phyloP scores from a whole-genome alignment of 2,113 vertebrate species.

The Zootoca vivipara region DNA sequence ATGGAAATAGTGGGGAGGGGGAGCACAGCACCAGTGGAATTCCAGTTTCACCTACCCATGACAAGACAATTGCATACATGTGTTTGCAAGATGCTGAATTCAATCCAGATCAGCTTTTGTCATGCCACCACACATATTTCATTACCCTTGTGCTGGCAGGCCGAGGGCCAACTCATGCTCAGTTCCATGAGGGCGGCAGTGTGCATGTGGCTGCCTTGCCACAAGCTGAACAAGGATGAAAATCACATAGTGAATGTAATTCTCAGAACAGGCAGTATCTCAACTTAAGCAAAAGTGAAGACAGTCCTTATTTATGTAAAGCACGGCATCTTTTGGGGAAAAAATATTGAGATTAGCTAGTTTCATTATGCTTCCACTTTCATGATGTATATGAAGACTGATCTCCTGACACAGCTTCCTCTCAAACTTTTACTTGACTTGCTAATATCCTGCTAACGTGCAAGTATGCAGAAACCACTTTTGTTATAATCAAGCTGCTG shows the following conservation, averaged over 20 bases:
- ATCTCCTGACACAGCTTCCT: background rate
- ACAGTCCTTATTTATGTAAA: background rate
- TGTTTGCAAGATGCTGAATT: background rate
- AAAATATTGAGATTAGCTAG: background rate
- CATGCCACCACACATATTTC: background rate
- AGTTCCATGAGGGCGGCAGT: background rate
- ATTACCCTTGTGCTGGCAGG: background rate
- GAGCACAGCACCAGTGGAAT: background rate
- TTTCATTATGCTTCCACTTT: background rate
- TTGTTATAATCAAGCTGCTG: background rate
- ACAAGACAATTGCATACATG: background rate
- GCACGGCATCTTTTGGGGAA: background rate
- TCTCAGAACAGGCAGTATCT: background rate
- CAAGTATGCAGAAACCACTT: conserved; percentile 8
- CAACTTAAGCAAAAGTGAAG: background rate
- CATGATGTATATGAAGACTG: background rate
- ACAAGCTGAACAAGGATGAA: background rate
- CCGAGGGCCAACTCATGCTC: background rate
- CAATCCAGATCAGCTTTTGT: background rate
- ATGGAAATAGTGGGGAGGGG: too few relatives aligned
- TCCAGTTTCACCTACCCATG: background rate
- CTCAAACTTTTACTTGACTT: background rate
- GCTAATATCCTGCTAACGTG: background rate
- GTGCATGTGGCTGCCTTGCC: background rate
- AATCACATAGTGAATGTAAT: background rate